Conservation (phyloP, 2,797 vertebrate genomes). For the Sebastes oblongus region DNA sequence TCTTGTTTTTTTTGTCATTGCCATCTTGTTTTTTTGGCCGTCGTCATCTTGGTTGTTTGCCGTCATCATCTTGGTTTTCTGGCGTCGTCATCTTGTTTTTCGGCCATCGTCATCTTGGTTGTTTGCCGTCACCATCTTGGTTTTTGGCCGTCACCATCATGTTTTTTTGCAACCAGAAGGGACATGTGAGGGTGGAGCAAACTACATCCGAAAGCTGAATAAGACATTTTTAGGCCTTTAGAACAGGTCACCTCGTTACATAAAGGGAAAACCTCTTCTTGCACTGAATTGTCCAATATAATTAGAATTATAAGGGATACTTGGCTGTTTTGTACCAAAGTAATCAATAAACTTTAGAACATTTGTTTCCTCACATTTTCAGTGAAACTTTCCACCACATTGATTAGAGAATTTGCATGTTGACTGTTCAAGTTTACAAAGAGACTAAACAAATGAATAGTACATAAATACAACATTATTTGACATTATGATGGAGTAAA, state of each 20-base stretch:
- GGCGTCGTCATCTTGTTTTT: too few relatives aligned
- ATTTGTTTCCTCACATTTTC: background rate
- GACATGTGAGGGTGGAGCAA: too few relatives aligned
- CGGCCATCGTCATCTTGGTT: too few relatives aligned
- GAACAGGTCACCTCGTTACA: background rate
- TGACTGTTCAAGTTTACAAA: background rate
- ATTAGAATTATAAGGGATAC: background rate
- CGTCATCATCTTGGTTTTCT: accelerated
- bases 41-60: too few relatives aligned
- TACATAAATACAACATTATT: background rate
- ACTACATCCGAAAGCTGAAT: too few relatives aligned
- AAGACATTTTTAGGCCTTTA: too few relatives aligned
- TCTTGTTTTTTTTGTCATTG: too few relatives aligned
- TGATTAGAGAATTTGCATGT: background rate
- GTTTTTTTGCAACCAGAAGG: too few relatives aligned
- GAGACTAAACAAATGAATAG: background rate
- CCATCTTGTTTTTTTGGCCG: too few relatives aligned
- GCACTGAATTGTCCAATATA: background rate
- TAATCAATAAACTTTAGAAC: background rate
- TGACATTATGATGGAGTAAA: background rate
- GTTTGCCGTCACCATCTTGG: too few relatives aligned
- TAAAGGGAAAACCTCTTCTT: background rate
- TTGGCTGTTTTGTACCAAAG: background rate
- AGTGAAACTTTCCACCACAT: too few relatives aligned
- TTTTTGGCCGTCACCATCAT: too few relatives aligned